Conservation (phyloP, 2,888 invertebrate genomes). For the Mayetiola destructor region DNA sequence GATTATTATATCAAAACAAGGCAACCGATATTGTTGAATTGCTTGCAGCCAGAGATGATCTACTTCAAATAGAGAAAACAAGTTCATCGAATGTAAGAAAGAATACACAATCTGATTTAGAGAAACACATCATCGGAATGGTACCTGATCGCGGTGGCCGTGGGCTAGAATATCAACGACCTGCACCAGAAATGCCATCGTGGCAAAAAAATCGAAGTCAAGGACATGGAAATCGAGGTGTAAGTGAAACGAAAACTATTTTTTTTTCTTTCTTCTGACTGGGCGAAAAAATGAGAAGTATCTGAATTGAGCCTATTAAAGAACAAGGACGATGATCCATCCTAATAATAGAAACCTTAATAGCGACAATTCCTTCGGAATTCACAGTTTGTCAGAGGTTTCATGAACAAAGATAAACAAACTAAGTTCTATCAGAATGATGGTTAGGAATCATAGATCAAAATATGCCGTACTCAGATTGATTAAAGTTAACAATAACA, state of each 20-base stretch:
- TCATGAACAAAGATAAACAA: too few relatives aligned
- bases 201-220: conserved; percentile 61
- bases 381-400: too few relatives aligned
- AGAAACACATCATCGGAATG: conserved; percentile 78
- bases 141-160: conserved; percentile 93
- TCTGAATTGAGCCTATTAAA: too few relatives aligned
- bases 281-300: too few relatives aligned
- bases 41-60: conserved; percentile 67
- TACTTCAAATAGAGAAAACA: conserved; percentile 83
- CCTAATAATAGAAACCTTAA: too few relatives aligned
- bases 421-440: too few relatives aligned
- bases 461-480: too few relatives aligned
- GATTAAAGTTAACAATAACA: too few relatives aligned
- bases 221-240: conserved; percentile 35
- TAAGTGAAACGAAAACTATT: conserved; percentile 25
- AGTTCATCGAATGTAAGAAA: conserved; percentile 73
- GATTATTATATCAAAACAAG: conserved; percentile 31
- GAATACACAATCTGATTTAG: conserved; percentile 69
- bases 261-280: neutral
- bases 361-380: too few relatives aligned
- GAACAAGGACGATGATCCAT: too few relatives aligned
- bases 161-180: conserved; percentile 78
- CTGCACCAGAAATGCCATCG: conserved; percentile 94
- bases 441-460: too few relatives aligned
- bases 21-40: conserved; percentile 58